Base-by-base conservation (phyloP, 2,888 invertebrate species). In the Himalopsyche tibetana region DNA sequence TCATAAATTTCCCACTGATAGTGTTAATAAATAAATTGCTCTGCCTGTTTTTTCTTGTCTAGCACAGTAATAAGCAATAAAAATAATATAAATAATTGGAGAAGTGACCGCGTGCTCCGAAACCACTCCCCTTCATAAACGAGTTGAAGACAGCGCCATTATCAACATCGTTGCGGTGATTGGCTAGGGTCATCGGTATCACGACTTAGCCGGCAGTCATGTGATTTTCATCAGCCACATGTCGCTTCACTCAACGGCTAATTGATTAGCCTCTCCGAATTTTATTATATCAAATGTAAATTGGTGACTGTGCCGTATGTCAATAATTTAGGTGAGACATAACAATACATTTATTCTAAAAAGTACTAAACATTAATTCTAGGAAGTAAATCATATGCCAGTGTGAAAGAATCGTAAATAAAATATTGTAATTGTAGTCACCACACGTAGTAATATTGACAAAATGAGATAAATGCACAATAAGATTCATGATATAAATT, bases 261-360 rank as follows among this genome's bases (percentile, higher is more conserved):
- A 80, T 80, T 80, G 80, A 28, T 42, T 80, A 28, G 51, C 80
- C 80, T 80, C 80, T 80, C 80, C 80, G 45, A 80, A 80, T 80
- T 80, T 80, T 42, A 19, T 80, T 45, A 28, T 45, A 36, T 80
- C 51, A 80, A 42, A 42, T 38, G 40, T 28, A 80, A 3, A 80
- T 4, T 19, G 28, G 74, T 6, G 28, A n/a, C 74, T 12, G 38
- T 6, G 9, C 19, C 0, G 11, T 19, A 15, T 51, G 5, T 15
- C 15, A 51, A 51, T 51, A 51, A 51, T 51, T 15, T 51, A 51
- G 51, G 15, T 51, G 15, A 51, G 15, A 51, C 15, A 4, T 51
- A 2, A 45, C 45, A 11, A 51, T 15, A 51, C 15, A 51, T 45
- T 45, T 51, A 2, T 51, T 5, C 51, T 5, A 12, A 15, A 15